Percentiles rank a stretch among this genome's conserved stretches.
Conservation (phyloP, 1,140 invertebrate genomes). For the Colletes latitarsis region DNA sequence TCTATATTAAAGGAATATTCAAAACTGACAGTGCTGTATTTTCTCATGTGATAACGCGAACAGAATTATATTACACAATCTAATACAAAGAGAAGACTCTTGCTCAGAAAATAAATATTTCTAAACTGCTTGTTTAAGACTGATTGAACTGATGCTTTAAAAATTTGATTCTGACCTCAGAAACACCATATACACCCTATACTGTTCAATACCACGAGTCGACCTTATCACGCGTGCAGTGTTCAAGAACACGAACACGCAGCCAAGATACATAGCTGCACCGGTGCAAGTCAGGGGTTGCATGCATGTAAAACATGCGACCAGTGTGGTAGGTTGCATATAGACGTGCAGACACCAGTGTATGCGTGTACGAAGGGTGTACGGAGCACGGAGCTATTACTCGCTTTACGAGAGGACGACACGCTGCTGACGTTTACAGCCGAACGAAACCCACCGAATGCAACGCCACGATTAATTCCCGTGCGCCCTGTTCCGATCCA, state of each 20-base stretch:
- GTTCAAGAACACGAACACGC: slow-evolving; percentile 6
- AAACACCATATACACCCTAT: slow-evolving; percentile 10
- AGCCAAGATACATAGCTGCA: neutral
- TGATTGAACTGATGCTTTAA: too few relatives aligned
- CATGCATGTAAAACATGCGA: slow-evolving; percentile 21
- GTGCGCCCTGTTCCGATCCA: slow-evolving; percentile 38
- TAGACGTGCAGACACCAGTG: too few relatives aligned
- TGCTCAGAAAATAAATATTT: too few relatives aligned
- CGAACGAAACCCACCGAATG: slow-evolving; percentile 54
- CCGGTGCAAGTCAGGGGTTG: slow-evolving; percentile 18
- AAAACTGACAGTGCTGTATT: too few relatives aligned
- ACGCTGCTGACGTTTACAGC: slow-evolving; percentile 55
- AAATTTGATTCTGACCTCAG: neutral
- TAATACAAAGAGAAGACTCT: too few relatives aligned
- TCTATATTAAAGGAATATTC: too few relatives aligned
- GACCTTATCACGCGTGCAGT: slow-evolving; percentile 52
- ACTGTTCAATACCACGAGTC: slow-evolving; percentile 13
- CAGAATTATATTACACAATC: too few relatives aligned
- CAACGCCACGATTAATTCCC: slow-evolving; percentile 51
- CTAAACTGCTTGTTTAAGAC: too few relatives aligned
- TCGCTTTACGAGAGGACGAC: slow-evolving; percentile 56
- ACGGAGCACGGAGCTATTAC: slow-evolving; percentile 44
- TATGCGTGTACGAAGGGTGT: slow-evolving; percentile 6
- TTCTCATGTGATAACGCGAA: too few relatives aligned
- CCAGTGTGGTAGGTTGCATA: neutral